Percentiles rank a stretch among this genome's conserved stretches.
Conservation (phyloP, 2,797 vertebrate species). For the Centroberyx gerrardi region DNA sequence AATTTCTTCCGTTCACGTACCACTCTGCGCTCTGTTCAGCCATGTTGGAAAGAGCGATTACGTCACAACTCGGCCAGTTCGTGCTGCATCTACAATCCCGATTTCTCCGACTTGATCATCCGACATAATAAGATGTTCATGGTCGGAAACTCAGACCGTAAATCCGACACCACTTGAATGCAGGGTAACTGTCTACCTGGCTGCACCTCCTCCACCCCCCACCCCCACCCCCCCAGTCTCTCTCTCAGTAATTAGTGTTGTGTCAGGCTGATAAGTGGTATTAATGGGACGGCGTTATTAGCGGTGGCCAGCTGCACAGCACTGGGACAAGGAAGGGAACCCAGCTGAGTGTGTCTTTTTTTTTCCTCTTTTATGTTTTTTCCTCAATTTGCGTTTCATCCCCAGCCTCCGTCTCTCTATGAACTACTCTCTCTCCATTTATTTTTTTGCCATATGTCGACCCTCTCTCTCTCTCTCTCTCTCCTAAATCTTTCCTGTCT, state of each 20-base stretch:
- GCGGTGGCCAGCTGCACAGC: slow-evolving; percentile 86
- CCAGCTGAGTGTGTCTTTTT: slow-evolving; percentile 44
- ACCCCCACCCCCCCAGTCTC: slow-evolving; percentile 75
- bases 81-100: too few species aligned
- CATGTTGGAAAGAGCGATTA: too few species aligned
- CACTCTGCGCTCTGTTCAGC: too few species aligned
- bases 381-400: not conserved
- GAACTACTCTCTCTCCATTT: not conserved
- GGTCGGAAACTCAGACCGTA: too few species aligned
- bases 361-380: slow-evolving; percentile 3
- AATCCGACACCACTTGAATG: too few species aligned
- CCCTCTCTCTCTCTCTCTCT: too few species aligned
- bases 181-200: slow-evolving; percentile 85
- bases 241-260: slow-evolving; percentile 91
- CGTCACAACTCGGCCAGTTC: too few species aligned
- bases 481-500: too few species aligned
- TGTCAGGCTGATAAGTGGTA: slow-evolving; percentile 95
- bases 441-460: too few species aligned
- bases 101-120: too few species aligned
- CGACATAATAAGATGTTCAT: too few species aligned
- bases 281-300: slow-evolving; percentile 94
- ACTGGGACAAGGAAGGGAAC: slow-evolving; percentile 70
- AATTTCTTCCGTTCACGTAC: too few species aligned
- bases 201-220: slow-evolving; percentile 78
- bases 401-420: not conserved